Percentiles rank a stretch among this genome's conserved stretches.
These are phyloP conservation scores for Nannoperca obscura DNA, from an alignment of 2,797 vertebrate species.

Conservation along the genomic window DNA sequence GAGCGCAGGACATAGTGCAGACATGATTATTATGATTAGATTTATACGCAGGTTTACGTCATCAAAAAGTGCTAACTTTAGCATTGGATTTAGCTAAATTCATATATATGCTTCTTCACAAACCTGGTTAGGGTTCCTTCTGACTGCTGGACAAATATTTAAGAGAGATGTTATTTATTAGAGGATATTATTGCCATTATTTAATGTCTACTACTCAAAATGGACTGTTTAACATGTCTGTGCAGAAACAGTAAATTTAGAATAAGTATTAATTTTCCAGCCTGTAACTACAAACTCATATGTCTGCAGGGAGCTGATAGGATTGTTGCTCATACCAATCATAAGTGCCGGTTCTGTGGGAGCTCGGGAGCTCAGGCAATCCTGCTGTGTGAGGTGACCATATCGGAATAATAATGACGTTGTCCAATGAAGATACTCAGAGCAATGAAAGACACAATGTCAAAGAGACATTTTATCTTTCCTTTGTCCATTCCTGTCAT, in stretches of 20 bases:
- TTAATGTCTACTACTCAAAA: background rate
- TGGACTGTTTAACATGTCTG: background rate
- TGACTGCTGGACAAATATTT: conserved; percentile 5
- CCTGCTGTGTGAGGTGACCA: no score
- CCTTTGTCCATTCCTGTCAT: background rate
- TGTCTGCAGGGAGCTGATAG: background rate
- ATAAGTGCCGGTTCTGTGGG: background rate
- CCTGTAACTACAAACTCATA: background rate
- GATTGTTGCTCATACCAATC: background rate
- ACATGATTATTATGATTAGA: no score
- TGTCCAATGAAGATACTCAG: background rate
- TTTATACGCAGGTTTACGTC: no score
- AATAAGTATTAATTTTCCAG: background rate
- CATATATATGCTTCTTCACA: no score
- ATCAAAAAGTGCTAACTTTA: no score
- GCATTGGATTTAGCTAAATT: no score
- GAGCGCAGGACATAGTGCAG: no score
- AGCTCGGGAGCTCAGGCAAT: background rate
- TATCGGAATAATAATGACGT: background rate
- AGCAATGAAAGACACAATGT: background rate
- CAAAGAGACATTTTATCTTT: background rate
- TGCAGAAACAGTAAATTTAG: background rate
- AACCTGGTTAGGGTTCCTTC: no score
- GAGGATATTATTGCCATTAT: background rate
- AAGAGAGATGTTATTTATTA: no score